Percentiles rank a stretch among this genome's conserved stretches.
phyloP scores from a whole-genome alignment of 2,113 vertebrate species.

The Cariama cristata region DNA sequence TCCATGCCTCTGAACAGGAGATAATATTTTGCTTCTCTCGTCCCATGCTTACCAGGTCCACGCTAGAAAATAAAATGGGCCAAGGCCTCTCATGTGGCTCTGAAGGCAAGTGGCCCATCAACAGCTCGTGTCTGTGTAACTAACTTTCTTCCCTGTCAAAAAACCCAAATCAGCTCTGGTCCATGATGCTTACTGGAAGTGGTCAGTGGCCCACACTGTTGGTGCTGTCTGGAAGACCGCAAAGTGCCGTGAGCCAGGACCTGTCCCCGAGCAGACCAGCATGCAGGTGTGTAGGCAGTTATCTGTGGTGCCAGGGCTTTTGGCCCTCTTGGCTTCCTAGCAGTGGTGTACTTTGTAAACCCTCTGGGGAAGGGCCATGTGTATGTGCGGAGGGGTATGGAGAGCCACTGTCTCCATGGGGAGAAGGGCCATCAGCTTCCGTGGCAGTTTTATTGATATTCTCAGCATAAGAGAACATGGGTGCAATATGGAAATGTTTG shows the following conservation, averaged over 20 bases:
- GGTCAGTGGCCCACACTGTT: neutral
- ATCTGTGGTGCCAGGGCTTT: neutral
- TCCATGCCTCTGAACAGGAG: neutral
- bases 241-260: neutral
- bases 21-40: neutral
- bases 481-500: neutral
- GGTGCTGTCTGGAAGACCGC: neutral
- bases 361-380: neutral
- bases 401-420: neutral
- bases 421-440: neutral
- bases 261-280: neutral
- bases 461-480: neutral
- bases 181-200: neutral
- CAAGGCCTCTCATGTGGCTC: neutral
- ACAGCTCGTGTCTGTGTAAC: neutral
- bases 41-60: neutral
- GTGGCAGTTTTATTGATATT: neutral
- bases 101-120: neutral
- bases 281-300: neutral
- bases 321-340: neutral
- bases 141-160: neutral
- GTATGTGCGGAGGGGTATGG: fast-evolving
- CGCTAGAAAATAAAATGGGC: neutral
- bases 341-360: neutral
- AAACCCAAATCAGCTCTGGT: neutral